Evolutionary conservation across 2,888 invertebrate genomes (phyloP).

Genomic region (Atethmia centrago): DNA sequence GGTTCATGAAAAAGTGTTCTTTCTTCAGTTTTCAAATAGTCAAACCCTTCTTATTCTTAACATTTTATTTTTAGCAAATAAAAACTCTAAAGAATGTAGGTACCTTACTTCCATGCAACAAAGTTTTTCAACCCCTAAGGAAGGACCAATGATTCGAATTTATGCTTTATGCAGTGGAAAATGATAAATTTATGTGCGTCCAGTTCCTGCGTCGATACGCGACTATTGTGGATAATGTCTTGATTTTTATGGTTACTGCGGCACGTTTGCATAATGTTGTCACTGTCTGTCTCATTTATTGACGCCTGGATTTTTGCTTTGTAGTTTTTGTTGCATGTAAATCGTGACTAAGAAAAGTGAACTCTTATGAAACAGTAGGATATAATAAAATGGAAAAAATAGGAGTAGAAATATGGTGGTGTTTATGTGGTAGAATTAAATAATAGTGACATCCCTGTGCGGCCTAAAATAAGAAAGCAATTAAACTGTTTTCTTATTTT

Average conservation of each 20-base stretch:
- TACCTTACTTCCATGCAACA: slow-evolving; percentile 59
- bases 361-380: too few species aligned
- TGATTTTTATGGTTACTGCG: slow-evolving; percentile 87
- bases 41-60: neutral
- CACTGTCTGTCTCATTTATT: slow-evolving; percentile 62
- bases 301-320: slow-evolving; percentile 23
- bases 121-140: slow-evolving; percentile 76
- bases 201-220: slow-evolving; percentile 83
- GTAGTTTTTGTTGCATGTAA: neutral
- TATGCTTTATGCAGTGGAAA: slow-evolving; percentile 90
- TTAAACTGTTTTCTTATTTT: too few species aligned
- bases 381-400: too few species aligned
- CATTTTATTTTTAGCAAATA: slow-evolving; percentile 28
- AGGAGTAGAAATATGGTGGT: too few species aligned
- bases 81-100: slow-evolving; percentile 44
- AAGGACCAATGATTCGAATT: slow-evolving; percentile 89
- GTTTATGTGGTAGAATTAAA: too few species aligned
- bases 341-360: too few species aligned
- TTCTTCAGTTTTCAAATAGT: neutral
- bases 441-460: too few species aligned
- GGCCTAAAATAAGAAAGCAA: too few species aligned
- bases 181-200: slow-evolving; percentile 89
- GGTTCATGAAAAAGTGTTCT: neutral
- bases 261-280: slow-evolving; percentile 86
- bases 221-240: slow-evolving; percentile 75